These are phyloP conservation scores for Phymorhynchus buccinoides DNA, from an alignment of 1,140 invertebrate species.

Conservation along the genomic window DNA sequence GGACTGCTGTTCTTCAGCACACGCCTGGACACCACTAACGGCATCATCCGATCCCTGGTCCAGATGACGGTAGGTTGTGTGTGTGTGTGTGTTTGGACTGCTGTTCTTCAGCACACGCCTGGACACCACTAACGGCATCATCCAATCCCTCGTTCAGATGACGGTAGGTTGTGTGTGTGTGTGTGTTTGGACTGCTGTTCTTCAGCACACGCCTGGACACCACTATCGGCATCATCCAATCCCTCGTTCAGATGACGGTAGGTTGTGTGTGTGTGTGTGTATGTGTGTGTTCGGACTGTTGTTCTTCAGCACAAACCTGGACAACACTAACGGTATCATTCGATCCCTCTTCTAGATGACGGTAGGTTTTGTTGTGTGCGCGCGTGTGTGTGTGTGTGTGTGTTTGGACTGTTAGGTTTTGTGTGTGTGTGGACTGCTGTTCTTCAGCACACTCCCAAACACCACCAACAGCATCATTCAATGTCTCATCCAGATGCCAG, in stretches of 20 bases:
- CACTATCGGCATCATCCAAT: constrained; percentile 79
- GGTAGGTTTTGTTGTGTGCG: constrained; percentile 71
- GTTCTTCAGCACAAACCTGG: constrained; percentile 78
- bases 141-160: constrained; percentile 77
- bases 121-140: no score
- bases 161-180: constrained; percentile 72
- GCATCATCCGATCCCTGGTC: constrained; percentile 79
- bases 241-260: constrained; percentile 75
- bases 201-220: constrained; percentile 77
- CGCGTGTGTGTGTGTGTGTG: no score
- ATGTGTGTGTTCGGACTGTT: no score
- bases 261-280: constrained; percentile 53
- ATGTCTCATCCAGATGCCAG: constrained; percentile 75
- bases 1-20: constrained; percentile 78
- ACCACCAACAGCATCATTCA: constrained; percentile 80
- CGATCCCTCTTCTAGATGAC: constrained; percentile 76
- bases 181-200: constrained; percentile 74
- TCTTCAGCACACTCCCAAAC: constrained; percentile 78
- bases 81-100: no score
- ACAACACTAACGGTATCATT: constrained; percentile 79
- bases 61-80: constrained; percentile 71
- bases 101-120: constrained; percentile 78
- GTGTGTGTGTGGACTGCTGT: constrained; percentile 72
- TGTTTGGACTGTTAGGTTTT: no score
- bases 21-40: constrained; percentile 77